Base-by-base conservation (phyloP, 2,888 invertebrate species). In the Sphaerophoria taeniata region DNA sequence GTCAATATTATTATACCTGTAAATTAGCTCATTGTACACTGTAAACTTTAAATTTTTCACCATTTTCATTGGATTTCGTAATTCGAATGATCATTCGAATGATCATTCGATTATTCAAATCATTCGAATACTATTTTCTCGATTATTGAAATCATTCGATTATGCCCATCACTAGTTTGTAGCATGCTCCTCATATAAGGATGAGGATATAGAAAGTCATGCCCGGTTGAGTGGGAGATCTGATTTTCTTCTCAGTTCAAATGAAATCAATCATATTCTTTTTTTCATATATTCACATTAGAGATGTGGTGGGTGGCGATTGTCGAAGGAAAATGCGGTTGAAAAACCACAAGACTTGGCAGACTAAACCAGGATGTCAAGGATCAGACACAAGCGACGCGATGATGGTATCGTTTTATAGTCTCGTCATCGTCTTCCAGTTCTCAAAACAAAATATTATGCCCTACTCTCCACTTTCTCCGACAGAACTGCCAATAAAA, bases 261-360 rank as follows among this genome's bases (percentile, higher is more conserved):
- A 81, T 76, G 70, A 77, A 81, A 73, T 85, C 76, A 81, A 85
- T 81, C 72, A 85, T 71, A n/a, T n/a, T n/a, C n/a, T n/a, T n/a
- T n/a, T n/a, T n/a, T n/a, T n/a, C n/a, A n/a, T n/a, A n/a, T n/a
- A n/a, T n/a, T n/a, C n/a, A 45, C 24, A 58, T 12, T 34, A 16
- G 9, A 58, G 24, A 51, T 24, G 3, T 14, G 14, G n/a, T 34
- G 34, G 24, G 39, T 56, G 39, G 24, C 39, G 47, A 53, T 51
- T 51, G 55, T 47, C 67, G 73, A 73, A 73, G 84, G 75, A 55
- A 75, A 24, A 36, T 75, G 71, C n/a, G 67, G 75, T 84, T 71
- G 75, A 56, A 55, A 34, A 75, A 63, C 71, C 74, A 65, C 74
- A 63, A 74, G 70, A 79, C 84, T 69, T 63, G 56, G 51, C 16